Evolutionary conservation across 2,888 invertebrate genomes (phyloP), one percentile per base, ranked within the genome.

Genomic region (Phrixothrix hirtus): DNA sequence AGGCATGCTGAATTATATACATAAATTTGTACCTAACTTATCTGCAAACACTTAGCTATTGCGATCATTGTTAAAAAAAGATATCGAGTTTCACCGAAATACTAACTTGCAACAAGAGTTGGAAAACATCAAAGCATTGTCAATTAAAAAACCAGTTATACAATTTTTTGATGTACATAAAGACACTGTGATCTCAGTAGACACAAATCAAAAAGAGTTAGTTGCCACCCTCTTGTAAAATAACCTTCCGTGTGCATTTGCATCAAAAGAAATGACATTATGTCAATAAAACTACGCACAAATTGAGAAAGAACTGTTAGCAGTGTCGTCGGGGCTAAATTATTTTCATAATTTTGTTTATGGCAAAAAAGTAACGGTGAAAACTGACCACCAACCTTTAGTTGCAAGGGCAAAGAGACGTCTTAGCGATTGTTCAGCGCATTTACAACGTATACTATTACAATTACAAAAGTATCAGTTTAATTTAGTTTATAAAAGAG

Each of bases 231-330:
- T 70, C 5, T 32, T 71, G 4, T 70, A 71, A 57, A 60, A 71
- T 16, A 61, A 59, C 9, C 60, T 66, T 30, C 70, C 69, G 1
- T 59, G 71, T 7, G 65, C 62, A 10, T 72, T 67, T 55, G 70
- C 68, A 2, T 67, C 68, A 9, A 34, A 14, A 34, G 3, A 14
- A 9, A 17, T 70, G 13, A 47, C 38, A n/a, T 36, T 37, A 16
- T 65, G 62, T 2, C 64, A 70, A 55, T 7, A 52, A 26, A 59
- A 44, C 6, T 68, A 66, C 52, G 60, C 64, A 12, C 66, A 67
- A 53, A 68, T 69, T 9, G 68, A 70, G 38, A 69, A 69, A 55
- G 69, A 72, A 43, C 53, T 65, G 5, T 41, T 69, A 12, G 68
- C 70, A 1, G 67, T 71, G 27, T 55, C 51, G 3, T 69, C 69